A percentile compares a stretch with the other conserved stretches of the same genome.
Conservation (phyloP, 2,888 invertebrate species). For the Germaria angustata region DNA sequence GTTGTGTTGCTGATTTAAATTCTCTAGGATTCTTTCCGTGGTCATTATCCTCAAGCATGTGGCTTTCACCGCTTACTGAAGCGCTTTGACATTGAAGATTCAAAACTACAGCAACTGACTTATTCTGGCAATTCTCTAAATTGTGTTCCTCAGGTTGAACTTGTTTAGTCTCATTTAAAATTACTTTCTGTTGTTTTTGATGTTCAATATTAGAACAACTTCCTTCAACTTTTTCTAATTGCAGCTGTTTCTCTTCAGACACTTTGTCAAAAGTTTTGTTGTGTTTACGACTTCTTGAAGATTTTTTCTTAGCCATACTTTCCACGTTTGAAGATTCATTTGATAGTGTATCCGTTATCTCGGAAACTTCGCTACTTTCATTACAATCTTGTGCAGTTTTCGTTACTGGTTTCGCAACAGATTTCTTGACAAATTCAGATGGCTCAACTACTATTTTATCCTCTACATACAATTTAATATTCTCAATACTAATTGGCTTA, state of each 20-base stretch:
- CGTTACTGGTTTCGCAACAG: neutral
- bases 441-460: neutral
- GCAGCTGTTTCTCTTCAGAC: neutral
- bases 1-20: neutral
- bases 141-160: neutral
- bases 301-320: constrained; percentile 30
- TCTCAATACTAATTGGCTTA: neutral
- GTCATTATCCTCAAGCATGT: neutral
- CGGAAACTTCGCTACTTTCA: neutral
- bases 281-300: constrained; percentile 32
- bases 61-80: neutral
- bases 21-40: neutral
- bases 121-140: neutral
- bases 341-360: neutral
- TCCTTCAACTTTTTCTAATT: neutral
- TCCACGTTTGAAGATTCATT: neutral
- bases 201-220: too few relatives aligned
- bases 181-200: neutral
- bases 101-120: neutral
- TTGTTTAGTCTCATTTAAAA: neutral
- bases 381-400: neutral
- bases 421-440: neutral
- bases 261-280: constrained; percentile 8
- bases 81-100: neutral
- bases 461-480: neutral